phyloP scores from a whole-genome alignment of 1,140 invertebrate genomes.

The Drosophila micromelanica region DNA sequence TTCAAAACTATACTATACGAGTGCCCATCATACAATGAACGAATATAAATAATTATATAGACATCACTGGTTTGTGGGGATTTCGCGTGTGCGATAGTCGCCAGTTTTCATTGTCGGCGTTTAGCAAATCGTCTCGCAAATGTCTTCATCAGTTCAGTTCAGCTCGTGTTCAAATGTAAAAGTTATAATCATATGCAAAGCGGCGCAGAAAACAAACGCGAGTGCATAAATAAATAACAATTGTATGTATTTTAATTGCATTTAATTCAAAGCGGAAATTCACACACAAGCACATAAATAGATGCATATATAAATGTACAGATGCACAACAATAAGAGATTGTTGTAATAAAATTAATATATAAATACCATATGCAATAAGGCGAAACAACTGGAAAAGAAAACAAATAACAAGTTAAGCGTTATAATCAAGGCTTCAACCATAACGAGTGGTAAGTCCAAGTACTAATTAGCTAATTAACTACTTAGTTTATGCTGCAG shows the following conservation, averaged over 20 bases:
- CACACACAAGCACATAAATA: slow-evolving; percentile 16
- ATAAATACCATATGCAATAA: slow-evolving; percentile 28
- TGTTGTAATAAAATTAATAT: slow-evolving; percentile 32
- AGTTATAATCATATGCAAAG: slow-evolving; percentile 51
- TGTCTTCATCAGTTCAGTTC: slow-evolving; percentile 27
- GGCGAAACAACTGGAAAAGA: slow-evolving; percentile 17
- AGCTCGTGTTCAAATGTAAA: slow-evolving; percentile 48
- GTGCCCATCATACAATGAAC: not conserved
- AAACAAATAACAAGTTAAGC: slow-evolving; percentile 2
- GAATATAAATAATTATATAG: not conserved
- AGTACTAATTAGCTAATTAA: slow-evolving; percentile 47
- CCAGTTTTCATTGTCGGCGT: slow-evolving; percentile 16
- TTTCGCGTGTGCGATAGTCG: slow-evolving; percentile 25
- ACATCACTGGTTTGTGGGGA: not conserved
- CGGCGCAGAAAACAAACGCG: slow-evolving; percentile 49
- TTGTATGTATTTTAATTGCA: slow-evolving; percentile 55
- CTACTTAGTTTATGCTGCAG: slow-evolving; percentile 3
- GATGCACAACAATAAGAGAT: slow-evolving; percentile 42
- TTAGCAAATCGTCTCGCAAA: slow-evolving; percentile 27
- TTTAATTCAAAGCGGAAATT: slow-evolving; percentile 76
- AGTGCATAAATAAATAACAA: slow-evolving; percentile 57
- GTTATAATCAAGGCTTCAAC: slow-evolving; percentile 13
- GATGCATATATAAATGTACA: slow-evolving; percentile 29
- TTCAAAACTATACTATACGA: slow-evolving; percentile 9
- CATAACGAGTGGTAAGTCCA: slow-evolving; percentile 41